Evolutionary conservation across 2,888 invertebrate genomes (phyloP).

Genomic region (Phytoseiulus persimilis): DNA sequence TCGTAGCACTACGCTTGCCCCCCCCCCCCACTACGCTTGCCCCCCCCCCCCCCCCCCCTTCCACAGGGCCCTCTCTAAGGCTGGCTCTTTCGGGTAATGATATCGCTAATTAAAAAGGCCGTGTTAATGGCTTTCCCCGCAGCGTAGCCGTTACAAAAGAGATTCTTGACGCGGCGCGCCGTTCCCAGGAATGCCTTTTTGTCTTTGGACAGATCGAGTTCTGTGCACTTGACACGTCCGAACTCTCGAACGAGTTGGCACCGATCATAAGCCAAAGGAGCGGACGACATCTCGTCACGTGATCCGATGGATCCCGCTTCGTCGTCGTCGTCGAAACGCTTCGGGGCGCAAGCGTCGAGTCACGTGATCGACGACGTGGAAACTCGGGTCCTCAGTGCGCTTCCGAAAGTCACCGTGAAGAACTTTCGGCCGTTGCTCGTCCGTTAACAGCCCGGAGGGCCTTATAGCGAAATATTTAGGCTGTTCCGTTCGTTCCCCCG

Average conservation of each 20-base stretch:
- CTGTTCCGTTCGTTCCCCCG: constrained; percentile 22
- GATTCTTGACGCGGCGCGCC: constrained; percentile 28
- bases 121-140: constrained; percentile 32
- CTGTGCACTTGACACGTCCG: not conserved
- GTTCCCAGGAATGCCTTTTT: constrained; percentile 33
- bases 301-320: not conserved
- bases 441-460: constrained; percentile 29
- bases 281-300: too few species aligned
- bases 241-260: not conserved
- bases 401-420: not conserved
- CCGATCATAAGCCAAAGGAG: not conserved
- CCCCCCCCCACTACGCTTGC: not conserved
- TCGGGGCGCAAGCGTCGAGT: not conserved
- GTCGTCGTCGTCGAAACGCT: not conserved
- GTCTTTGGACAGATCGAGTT: constrained; percentile 19
- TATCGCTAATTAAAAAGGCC: constrained; percentile 39
- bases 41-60: not conserved
- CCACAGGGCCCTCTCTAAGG: not conserved
- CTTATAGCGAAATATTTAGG: constrained; percentile 35
- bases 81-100: constrained; percentile 27
- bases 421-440: constrained; percentile 10
- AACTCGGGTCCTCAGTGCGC: not conserved
- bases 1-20: not conserved
- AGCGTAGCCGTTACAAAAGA: constrained; percentile 34
- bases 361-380: not conserved